phyloP scores from a whole-genome alignment of 1,140 invertebrate genomes.

The Pseudomyrmex sp. region DNA sequence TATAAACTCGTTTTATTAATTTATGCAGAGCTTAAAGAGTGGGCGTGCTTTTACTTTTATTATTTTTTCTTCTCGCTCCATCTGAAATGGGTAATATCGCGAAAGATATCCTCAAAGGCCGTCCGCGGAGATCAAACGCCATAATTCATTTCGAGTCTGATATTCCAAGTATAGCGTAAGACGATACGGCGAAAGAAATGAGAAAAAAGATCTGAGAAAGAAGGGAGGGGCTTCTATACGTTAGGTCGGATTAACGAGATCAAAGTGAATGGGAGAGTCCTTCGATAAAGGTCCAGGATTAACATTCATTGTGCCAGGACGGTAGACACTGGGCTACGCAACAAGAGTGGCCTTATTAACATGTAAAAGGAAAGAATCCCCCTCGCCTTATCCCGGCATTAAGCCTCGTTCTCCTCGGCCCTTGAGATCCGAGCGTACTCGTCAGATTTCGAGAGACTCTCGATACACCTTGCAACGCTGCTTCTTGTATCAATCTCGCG shows the following conservation, averaged over 20 bases:
- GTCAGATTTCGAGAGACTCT: conserved; percentile 35
- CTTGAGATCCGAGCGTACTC: neutral
- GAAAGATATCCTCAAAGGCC: conserved; percentile 9
- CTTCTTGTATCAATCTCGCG: conserved; percentile 5
- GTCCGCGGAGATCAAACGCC: conserved; percentile 4
- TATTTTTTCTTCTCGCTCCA: neutral
- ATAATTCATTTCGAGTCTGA: conserved; percentile 29
- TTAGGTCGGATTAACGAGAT: conserved; percentile 43
- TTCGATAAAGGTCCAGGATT: conserved; percentile 31
- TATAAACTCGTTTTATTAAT: no score
- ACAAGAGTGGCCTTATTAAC: conserved; percentile 78
- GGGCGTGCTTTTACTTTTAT: neutral
- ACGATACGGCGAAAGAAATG: conserved; percentile 2
- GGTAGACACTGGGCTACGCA: conserved; percentile 36
- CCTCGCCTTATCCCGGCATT: conserved; percentile 68
- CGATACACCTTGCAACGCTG: conserved; percentile 1
- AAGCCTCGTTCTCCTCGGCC: conserved; percentile 40
- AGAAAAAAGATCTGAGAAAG: neutral
- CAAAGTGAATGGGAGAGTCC: neutral
- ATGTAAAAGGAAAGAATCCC: conserved; percentile 74
- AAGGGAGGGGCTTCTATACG: neutral
- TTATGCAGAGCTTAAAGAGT: no score
- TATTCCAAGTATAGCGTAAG: neutral
- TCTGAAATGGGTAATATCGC: conserved; percentile 4
- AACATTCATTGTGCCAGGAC: conserved; percentile 35